Percentiles rank a stretch among this genome's conserved stretches.
Evolutionary conservation across 1,140 invertebrate species (phyloP).

Genomic region (Caenorhabditis latens): DNA sequence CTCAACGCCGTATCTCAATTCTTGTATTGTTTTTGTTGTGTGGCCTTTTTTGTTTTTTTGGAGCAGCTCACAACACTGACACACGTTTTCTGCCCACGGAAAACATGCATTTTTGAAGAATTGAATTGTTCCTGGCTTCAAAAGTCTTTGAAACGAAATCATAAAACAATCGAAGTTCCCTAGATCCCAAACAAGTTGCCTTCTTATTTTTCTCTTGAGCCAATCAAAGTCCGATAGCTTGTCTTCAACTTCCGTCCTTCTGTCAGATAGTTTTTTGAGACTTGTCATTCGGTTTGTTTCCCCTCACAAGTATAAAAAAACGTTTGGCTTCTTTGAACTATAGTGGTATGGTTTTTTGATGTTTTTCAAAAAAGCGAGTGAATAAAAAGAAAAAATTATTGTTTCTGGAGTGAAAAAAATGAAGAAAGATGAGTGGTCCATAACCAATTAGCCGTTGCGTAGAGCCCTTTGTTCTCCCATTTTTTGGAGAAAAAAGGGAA

Average conservation of each 20-base stretch:
- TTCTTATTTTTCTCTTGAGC: background rate
- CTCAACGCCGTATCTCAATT: conserved; percentile 7
- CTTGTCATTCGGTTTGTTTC: background rate
- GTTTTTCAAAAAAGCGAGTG: background rate
- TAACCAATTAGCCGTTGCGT: conserved; percentile 37
- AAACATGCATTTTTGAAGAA: conserved; percentile 52
- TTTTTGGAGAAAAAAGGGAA: too few relatives aligned
- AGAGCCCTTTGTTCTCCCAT: conserved; percentile 9
- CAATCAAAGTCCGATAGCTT: background rate
- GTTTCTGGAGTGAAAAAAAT: conserved; percentile 16
- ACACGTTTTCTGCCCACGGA: background rate
- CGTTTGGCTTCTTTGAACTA: conserved; percentile 6
- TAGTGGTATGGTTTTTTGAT: background rate
- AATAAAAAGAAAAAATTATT: background rate
- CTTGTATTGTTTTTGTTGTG: conserved; percentile 45
- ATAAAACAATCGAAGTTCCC: background rate
- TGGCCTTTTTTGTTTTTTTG: background rate
- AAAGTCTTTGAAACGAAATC: conserved; percentile 17
- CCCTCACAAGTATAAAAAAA: background rate
- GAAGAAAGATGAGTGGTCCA: conserved; percentile 16
- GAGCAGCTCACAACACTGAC: conserved; percentile 1
- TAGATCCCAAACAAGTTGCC: background rate
- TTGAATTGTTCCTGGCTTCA: conserved; percentile 17
- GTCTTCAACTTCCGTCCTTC: background rate
- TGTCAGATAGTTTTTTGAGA: conserved; percentile 16